phyloP scores from a whole-genome alignment of 2,113 vertebrate species.

The Proterorhinus semilunaris region DNA sequence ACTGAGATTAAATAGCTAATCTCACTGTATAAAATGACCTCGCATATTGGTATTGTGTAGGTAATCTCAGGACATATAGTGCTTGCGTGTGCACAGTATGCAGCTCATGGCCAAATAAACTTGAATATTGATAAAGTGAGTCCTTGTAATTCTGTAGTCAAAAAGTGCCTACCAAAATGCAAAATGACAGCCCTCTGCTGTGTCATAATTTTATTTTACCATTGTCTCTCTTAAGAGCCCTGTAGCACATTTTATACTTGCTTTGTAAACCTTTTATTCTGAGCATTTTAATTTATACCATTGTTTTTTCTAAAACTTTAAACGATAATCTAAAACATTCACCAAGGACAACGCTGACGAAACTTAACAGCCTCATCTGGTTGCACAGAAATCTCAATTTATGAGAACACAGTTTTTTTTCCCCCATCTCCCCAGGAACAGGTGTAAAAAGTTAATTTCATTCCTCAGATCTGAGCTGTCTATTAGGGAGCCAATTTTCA shows the following conservation, averaged over 20 bases:
- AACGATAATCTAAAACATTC: neutral
- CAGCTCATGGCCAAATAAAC: conserved; percentile 19
- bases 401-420: neutral
- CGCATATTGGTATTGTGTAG: too few species aligned
- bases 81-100: too few species aligned
- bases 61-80: too few species aligned
- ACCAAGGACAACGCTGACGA: neutral
- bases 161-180: neutral
- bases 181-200: neutral
- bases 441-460: conserved; percentile 11
- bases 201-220: neutral
- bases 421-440: conserved; percentile 2
- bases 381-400: neutral
- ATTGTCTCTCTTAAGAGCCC: neutral
- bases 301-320: neutral
- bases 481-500: neutral
- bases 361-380: neutral
- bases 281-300: too few species aligned
- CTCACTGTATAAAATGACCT: too few species aligned
- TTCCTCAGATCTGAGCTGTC: neutral
- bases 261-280: neutral
- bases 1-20: too few species aligned
- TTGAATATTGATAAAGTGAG: neutral
- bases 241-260: neutral
- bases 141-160: conserved; percentile 16